Evolutionary conservation across 2,113 vertebrate species (phyloP), one percentile per base, ranked within the genome.

Genomic region (Ploceus nigricollis): DNA sequence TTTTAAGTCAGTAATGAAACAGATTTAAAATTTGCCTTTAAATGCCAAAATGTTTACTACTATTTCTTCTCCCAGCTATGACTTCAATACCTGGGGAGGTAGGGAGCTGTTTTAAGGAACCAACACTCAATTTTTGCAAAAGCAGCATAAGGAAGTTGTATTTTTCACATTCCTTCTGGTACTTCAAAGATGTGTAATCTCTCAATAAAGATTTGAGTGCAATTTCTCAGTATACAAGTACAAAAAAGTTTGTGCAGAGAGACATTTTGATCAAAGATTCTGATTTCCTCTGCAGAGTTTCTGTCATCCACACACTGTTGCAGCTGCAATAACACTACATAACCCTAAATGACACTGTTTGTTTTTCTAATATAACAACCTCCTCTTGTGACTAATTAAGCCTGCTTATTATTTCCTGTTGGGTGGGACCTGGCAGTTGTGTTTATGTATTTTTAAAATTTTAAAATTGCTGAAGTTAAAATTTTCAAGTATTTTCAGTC

Each of bases 341-440:
- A 78, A 88, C 40, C 40, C 69, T 58, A 78, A 78, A 89, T 20
- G 27, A 86, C 82, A 85, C 9, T 57, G 61, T 81, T 96, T 96
- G 72, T 82, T 96, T 94, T 96, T 83, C 69, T 91, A 84, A 66
- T 47, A 14, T 12, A 82, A 82, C 42, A 86, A 33, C 39, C 70
- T 84, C 37, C 45, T 69, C 78, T 92, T 89, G 44, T 88, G 84
- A 93, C 87, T 94, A 82, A 90, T 75, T 61, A 90, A 70, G 47
- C 30, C 47, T 75, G 60, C 30, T 96, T 93, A 94, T 79, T 90
- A 95, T 81, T 97, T 97, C 90, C 93, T 86, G 84, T 80, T 91
- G 88, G 66, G 76, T 86, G 79, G 82, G 54, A 70, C 45, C 70
- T 39, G n/a, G 22, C 13, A 90, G 60, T 35, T 83, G 17, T 47